These are phyloP conservation scores for Siderastrea siderea DNA, from an alignment of 92 coral and sea anemone genomes.

Conservation along the genomic window DNA sequence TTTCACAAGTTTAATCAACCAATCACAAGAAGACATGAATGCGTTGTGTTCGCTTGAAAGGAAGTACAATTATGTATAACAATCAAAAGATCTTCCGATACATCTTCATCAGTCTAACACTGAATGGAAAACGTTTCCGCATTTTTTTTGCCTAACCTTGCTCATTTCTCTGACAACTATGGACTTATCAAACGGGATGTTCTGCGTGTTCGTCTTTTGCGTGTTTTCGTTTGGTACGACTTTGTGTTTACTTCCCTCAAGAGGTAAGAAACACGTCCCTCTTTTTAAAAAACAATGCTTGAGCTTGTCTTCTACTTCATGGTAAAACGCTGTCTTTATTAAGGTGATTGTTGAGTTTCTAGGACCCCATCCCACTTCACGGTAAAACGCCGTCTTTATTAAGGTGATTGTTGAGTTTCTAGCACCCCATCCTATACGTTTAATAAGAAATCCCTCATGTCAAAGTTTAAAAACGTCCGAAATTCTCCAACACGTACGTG, in stretches of 20 bases:
- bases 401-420: too few relatives aligned
- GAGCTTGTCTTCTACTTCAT: too few relatives aligned
- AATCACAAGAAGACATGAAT: not conserved
- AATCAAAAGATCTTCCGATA: not conserved
- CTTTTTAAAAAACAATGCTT: too few relatives aligned
- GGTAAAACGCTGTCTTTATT: too few relatives aligned
- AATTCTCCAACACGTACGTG: too few relatives aligned
- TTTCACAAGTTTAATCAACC: not conserved
- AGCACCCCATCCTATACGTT: too few relatives aligned
- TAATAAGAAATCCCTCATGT: too few relatives aligned
- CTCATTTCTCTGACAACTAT: not conserved
- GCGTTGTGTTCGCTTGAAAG: not conserved
- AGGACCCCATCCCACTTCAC: too few relatives aligned
- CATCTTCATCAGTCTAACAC: not conserved
- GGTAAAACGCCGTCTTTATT: too few relatives aligned
- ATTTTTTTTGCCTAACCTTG: not conserved
- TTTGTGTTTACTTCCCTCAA: slow-evolving; percentile 1
- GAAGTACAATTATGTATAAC: not conserved
- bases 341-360: too few relatives aligned
- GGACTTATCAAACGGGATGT: not conserved
- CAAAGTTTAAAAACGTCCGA: too few relatives aligned
- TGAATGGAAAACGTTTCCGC: not conserved
- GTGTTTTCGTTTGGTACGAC: not conserved
- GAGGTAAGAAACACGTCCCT: slow-evolving; percentile 9
- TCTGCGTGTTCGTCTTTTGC: not conserved